A percentile compares a stretch with the other conserved stretches of the same genome.
phyloP scores from a whole-genome alignment of 2,113 vertebrate genomes.

The Amblyopsis rosae region DNA sequence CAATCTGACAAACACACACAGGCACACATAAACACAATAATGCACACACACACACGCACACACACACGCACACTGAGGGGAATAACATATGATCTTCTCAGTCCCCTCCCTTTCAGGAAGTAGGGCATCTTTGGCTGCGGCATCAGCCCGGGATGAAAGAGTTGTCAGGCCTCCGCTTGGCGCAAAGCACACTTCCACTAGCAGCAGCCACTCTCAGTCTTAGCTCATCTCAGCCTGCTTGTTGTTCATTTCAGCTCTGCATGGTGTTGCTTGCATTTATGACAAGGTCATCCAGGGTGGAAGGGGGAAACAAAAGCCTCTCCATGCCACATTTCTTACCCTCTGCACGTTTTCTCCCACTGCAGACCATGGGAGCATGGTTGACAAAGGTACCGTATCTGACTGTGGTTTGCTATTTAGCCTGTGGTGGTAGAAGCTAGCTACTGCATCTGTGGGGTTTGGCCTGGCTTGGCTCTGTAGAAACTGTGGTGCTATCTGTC shows the following conservation, averaged over 20 bases:
- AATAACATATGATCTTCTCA: conserved; percentile 62
- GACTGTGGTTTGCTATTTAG: conserved; percentile 75
- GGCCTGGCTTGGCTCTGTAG: conserved; percentile 75
- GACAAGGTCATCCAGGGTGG: conserved; percentile 2
- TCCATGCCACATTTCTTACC: conserved; percentile 68
- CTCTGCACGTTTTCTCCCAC: conserved; percentile 80
- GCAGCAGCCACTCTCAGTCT: conserved; percentile 59
- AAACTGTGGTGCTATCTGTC: conserved; percentile 74
- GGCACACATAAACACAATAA: not conserved
- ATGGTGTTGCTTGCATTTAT: conserved; percentile 73
- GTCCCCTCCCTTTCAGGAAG: conserved; percentile 65
- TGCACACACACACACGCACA: conserved; percentile 3
- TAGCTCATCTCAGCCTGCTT: conserved; percentile 61
- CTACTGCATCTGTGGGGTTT: conserved; percentile 71
- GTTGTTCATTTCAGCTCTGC: conserved; percentile 72
- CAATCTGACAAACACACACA: conserved; percentile 43
- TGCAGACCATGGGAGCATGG: conserved; percentile 83
- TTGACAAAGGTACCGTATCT: conserved; percentile 84
- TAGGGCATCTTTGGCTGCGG: conserved; percentile 75
- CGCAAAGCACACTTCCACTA: conserved; percentile 59
- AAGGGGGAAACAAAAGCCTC: conserved; percentile 26
- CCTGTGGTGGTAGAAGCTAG: conserved; percentile 76
- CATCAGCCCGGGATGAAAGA: conserved; percentile 68
- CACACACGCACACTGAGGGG: conserved; percentile 22
- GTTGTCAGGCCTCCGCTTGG: conserved; percentile 66